phyloP scores from a whole-genome alignment of 2,113 vertebrate genomes.

The Micromys minutus region DNA sequence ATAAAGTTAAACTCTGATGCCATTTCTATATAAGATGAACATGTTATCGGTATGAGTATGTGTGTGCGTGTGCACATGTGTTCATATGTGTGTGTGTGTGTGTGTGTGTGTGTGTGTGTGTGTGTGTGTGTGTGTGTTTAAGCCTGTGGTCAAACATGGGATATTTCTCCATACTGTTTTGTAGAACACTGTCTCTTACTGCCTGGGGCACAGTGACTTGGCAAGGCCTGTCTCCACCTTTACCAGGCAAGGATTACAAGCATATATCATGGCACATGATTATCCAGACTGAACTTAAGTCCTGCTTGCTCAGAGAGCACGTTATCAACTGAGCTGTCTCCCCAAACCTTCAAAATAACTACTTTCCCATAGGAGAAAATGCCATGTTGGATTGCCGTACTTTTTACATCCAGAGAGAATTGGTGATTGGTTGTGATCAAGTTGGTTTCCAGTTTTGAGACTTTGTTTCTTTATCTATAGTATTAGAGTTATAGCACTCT shows the following conservation, averaged over 20 bases:
- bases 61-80: not conserved
- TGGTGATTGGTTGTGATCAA: not conserved
- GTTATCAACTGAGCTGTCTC: not conserved
- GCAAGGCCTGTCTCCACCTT: not conserved
- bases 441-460: constrained; percentile 10
- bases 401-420: not conserved
- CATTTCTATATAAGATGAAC: constrained; percentile 35
- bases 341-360: not conserved
- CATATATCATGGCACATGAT: not conserved
- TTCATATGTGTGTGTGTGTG: not conserved
- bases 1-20: constrained; percentile 19
- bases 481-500: not conserved
- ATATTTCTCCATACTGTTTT: not conserved
- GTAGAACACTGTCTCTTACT: not conserved
- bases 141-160: not conserved
- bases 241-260: no score
- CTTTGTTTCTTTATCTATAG: not conserved
- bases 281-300: not conserved
- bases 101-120: not conserved
- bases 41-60: not conserved
- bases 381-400: not conserved
- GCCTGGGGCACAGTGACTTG: not conserved
- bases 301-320: not conserved
- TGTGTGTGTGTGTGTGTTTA: not conserved
- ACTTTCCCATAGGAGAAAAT: not conserved